Evolutionary conservation across 2,797 vertebrate species (phyloP).

Genomic region (Malacoctenus gilli): DNA sequence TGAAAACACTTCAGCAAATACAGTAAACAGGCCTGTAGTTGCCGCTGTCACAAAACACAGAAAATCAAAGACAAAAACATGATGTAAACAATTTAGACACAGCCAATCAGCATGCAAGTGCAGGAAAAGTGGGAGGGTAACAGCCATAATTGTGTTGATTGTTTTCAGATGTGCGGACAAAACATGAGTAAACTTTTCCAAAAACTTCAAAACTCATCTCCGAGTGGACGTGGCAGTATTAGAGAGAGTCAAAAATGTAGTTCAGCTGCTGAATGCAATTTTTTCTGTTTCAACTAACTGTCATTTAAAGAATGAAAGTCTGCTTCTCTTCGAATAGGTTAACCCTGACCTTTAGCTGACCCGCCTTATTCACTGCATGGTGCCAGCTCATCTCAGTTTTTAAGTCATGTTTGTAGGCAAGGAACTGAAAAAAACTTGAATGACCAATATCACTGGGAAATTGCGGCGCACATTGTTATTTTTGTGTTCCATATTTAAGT

Average conservation of each 20-base stretch:
- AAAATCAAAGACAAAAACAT: no score
- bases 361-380: constrained; percentile 62
- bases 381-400: constrained; percentile 42
- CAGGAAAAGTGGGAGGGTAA: no score
- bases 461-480: constrained; percentile 7
- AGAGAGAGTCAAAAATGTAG: constrained; percentile 17
- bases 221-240: no score
- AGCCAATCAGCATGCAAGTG: no score
- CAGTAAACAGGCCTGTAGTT: no score
- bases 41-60: no score
- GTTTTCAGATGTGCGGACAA: no score
- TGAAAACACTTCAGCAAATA: no score
- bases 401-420: constrained; percentile 8
- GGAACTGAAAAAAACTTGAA: constrained; percentile 42
- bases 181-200: no score
- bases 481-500: constrained; percentile 29
- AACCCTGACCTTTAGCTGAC: constrained; percentile 10
- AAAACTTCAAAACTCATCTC: no score
- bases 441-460: constrained; percentile 26
- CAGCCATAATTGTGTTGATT: no score
- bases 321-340: neutral
- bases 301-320: neutral
- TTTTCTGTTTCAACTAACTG: constrained; percentile 1
- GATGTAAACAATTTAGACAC: no score
- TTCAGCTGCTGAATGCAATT: constrained; percentile 15